These are phyloP conservation scores for Ictidomys tridecemlineatus DNA, from an alignment of 2,113 vertebrate species.

Conservation along the genomic window DNA sequence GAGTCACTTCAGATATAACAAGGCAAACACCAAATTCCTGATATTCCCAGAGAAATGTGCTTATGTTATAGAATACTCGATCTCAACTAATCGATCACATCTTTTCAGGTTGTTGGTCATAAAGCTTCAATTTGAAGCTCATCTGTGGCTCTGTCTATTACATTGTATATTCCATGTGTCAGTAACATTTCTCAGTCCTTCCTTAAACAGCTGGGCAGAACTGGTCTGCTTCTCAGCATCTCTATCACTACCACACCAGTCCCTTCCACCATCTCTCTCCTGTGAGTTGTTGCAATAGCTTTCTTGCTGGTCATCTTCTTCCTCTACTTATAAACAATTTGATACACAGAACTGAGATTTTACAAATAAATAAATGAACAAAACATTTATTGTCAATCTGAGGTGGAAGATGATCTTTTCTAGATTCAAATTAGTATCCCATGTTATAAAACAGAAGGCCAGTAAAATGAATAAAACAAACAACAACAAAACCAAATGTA, in stretches of 20 bases:
- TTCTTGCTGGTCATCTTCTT: neutral
- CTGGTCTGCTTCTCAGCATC: neutral
- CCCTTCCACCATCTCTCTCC: neutral
- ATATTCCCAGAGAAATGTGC: neutral
- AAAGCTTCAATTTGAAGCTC: neutral
- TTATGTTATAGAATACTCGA: neutral
- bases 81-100: neutral
- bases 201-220: neutral
- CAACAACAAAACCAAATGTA: neutral
- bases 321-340: neutral
- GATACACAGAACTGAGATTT: neutral
- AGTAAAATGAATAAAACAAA: neutral
- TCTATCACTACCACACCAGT: too few species aligned
- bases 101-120: neutral
- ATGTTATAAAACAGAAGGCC: neutral
- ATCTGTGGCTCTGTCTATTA: neutral
- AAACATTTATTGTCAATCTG: neutral
- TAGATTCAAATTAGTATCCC: neutral
- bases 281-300: neutral
- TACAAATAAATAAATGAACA: neutral
- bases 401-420: neutral
- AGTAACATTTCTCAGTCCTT: neutral
- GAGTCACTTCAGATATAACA: neutral
- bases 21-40: neutral
- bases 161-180: neutral